These are phyloP conservation scores for Puma concolor DNA, from an alignment of 2,113 vertebrate genomes.

Conservation along the genomic window DNA sequence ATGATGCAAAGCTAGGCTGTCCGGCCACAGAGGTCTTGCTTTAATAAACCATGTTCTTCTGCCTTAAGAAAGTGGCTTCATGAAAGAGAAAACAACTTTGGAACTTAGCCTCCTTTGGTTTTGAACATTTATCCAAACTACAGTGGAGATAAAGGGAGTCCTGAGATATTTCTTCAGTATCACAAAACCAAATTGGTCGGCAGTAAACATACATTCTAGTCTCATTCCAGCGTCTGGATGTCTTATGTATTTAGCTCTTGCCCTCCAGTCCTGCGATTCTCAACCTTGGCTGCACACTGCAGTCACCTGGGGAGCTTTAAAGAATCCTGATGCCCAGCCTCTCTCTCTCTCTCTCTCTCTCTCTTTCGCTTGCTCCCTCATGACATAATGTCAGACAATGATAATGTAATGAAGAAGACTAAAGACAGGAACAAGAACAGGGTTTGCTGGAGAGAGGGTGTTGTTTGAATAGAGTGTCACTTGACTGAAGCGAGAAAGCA, in stretches of 20 bases:
- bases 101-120: neutral
- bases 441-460: neutral
- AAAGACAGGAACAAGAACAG: neutral
- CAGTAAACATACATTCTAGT: neutral
- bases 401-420: neutral
- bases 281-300: neutral
- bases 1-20: neutral
- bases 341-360: neutral
- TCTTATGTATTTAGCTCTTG: neutral
- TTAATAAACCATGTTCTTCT: fast-evolving
- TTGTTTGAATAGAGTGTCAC: neutral
- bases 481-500: neutral
- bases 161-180: neutral
- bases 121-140: neutral
- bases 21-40: neutral
- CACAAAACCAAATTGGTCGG: neutral
- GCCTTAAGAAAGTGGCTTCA: neutral
- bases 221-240: neutral
- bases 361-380: neutral
- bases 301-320: neutral
- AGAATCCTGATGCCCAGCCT: neutral
- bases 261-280: neutral
- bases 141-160: neutral
- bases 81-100: neutral
- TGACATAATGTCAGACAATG: neutral